phyloP scores from a whole-genome alignment of 92 coral and sea anemone species.

The Scolanthus callimorphus region DNA sequence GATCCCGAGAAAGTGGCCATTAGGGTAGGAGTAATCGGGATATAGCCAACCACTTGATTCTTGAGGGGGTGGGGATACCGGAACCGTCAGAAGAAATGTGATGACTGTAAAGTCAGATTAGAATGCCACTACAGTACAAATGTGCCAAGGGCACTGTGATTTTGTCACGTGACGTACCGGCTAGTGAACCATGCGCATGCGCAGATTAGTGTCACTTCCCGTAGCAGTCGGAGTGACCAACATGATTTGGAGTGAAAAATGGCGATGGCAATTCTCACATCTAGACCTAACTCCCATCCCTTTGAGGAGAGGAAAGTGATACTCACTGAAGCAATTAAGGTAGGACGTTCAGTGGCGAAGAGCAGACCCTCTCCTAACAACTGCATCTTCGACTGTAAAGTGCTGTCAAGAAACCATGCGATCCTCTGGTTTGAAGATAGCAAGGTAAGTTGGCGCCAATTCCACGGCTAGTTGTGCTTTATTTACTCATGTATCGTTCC shows the following conservation, averaged over 20 bases:
- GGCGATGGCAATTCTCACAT: slow-evolving; percentile 99
- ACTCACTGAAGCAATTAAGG: slow-evolving; percentile 78
- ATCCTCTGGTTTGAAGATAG: slow-evolving; percentile 96
- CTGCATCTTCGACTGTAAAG: slow-evolving; percentile 97
- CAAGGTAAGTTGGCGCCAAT: slow-evolving; percentile 90
- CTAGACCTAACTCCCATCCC: slow-evolving; percentile 94
- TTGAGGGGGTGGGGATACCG: too few species aligned
- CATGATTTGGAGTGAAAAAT: slow-evolving; percentile 83
- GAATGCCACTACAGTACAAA: too few species aligned
- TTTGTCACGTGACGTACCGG: slow-evolving; percentile 28
- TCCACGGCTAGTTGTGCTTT: too few species aligned
- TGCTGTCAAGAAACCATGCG: slow-evolving; percentile 98
- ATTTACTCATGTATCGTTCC: neutral
- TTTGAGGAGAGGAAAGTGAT: slow-evolving; percentile 90
- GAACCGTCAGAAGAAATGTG: too few species aligned
- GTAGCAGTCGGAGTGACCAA: slow-evolving; percentile 56
- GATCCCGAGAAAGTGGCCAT: too few species aligned
- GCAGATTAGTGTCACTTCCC: slow-evolving; percentile 28
- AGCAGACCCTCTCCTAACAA: slow-evolving; percentile 90
- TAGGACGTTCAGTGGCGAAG: slow-evolving; percentile 99
- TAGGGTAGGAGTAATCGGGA: too few species aligned
- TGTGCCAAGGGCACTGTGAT: neutral
- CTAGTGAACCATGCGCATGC: slow-evolving; percentile 27
- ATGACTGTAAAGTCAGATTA: too few species aligned
- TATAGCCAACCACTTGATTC: too few species aligned